phyloP scores from a whole-genome alignment of 2,888 invertebrate genomes.

The Agonopterix heracliana region DNA sequence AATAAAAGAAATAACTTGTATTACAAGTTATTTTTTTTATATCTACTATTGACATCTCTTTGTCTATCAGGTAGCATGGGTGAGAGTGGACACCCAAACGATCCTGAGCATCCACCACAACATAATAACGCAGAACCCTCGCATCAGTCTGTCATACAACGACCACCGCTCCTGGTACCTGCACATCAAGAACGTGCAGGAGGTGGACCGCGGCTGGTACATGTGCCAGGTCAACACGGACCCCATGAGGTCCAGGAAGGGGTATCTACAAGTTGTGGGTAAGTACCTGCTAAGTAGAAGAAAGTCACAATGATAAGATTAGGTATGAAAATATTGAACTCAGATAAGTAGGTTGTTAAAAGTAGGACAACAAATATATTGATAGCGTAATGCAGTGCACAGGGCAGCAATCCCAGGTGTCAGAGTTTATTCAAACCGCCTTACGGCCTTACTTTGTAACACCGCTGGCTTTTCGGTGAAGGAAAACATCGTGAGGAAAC shows the following conservation, averaged over 20 bases:
- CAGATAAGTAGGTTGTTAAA: slow-evolving; percentile 75
- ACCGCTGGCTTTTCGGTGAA: too few species aligned
- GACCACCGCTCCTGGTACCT: slow-evolving; percentile 95
- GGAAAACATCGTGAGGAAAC: too few species aligned
- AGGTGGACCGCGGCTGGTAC: slow-evolving; percentile 92
- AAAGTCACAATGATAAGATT: too few species aligned
- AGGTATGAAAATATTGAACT: slow-evolving; percentile 68
- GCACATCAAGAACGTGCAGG: slow-evolving; percentile 91
- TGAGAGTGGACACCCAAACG: slow-evolving; percentile 93
- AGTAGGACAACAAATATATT: too few species aligned
- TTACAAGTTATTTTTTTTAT: too few species aligned
- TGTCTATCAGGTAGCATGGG: slow-evolving; percentile 89
- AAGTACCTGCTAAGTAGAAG: slow-evolving; percentile 44
- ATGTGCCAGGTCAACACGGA: slow-evolving; percentile 96
- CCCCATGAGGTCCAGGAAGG: slow-evolving; percentile 93
- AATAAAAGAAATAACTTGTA: too few species aligned
- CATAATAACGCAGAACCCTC: slow-evolving; percentile 92
- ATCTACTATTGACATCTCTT: neutral
- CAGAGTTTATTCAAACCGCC: too few species aligned
- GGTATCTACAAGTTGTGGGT: slow-evolving; percentile 95
- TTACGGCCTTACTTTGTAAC: too few species aligned
- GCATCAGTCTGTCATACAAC: slow-evolving; percentile 90
- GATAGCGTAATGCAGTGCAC: too few species aligned
- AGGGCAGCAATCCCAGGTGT: too few species aligned
- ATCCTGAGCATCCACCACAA: slow-evolving; percentile 94